Percentiles rank a stretch among this genome's conserved stretches.
Evolutionary conservation across 2,797 vertebrate species (phyloP).

Genomic region (Gallinago solitaria): DNA sequence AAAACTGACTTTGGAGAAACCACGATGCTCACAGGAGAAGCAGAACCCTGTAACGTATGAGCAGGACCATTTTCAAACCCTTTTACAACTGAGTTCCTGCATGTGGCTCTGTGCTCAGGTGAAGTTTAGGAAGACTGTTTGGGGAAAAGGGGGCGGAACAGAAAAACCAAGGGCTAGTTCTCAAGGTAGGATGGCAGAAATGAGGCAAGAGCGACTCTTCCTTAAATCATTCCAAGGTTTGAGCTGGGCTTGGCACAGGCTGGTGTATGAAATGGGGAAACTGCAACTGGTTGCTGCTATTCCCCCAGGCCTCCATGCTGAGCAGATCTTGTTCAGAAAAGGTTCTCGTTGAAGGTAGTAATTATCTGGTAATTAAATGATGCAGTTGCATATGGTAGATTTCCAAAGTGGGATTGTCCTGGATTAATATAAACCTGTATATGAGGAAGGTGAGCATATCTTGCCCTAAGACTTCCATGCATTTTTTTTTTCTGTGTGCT

Average conservation of each 20-base stretch:
- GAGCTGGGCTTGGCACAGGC: neutral
- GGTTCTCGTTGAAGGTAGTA: neutral
- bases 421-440: neutral
- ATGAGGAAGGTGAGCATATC: neutral
- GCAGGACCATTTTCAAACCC: neutral
- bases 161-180: neutral
- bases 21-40: neutral
- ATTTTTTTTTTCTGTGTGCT: neutral
- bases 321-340: constrained; percentile 36
- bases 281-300: neutral
- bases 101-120: rapidly evolving
- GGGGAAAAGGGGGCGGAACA: neutral
- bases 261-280: neutral
- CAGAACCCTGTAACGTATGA: rapidly evolving
- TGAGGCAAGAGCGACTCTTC: neutral
- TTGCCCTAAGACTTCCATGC: neutral
- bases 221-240: neutral
- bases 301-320: constrained; percentile 3
- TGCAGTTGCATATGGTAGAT: constrained; percentile 30
- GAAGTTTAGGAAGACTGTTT: neutral
- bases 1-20: neutral
- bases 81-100: neutral
- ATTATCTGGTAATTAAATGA: constrained; percentile 55
- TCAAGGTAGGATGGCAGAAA: neutral
- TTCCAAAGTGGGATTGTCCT: constrained; percentile 37